Evolutionary conservation across 2,113 vertebrate genomes (phyloP).

Genomic region (Typhlomys cinereus): DNA sequence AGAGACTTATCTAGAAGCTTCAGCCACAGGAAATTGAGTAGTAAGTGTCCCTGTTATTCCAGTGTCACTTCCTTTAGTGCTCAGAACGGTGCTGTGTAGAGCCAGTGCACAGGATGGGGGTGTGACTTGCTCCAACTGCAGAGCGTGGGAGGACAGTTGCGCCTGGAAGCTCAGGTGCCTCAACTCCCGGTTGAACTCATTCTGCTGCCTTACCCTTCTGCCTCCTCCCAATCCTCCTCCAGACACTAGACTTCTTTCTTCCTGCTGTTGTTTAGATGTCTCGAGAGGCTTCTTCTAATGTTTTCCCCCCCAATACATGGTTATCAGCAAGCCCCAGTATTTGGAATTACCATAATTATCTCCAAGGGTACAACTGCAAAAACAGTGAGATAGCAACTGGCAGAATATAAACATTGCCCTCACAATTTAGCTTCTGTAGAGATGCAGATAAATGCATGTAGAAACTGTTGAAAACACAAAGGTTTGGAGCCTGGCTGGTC

Average conservation of each 20-base stretch:
- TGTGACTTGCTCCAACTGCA: background rate
- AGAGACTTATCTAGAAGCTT: background rate
- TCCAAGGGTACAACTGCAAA: background rate
- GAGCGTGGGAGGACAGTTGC: background rate
- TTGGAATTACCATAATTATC: background rate
- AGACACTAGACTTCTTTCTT: background rate
- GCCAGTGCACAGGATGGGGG: fast-evolving
- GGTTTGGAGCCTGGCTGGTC: too few species aligned
- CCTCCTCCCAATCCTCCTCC: background rate
- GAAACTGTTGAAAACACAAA: background rate
- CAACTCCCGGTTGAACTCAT: background rate
- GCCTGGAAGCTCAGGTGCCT: background rate
- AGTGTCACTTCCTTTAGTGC: background rate
- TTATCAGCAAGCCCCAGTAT: background rate
- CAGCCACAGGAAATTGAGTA: background rate
- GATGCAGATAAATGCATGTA: background rate
- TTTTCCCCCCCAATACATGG: background rate
- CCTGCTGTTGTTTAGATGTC: background rate
- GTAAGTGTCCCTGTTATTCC: background rate
- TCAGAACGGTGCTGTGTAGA: background rate
- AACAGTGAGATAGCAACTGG: background rate
- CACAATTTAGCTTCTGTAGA: background rate
- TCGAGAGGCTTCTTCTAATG: background rate
- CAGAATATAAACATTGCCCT: background rate
- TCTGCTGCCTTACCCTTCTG: background rate